Conservation (phyloP, 2,113 vertebrate species). For the Halichoerus grypus region DNA sequence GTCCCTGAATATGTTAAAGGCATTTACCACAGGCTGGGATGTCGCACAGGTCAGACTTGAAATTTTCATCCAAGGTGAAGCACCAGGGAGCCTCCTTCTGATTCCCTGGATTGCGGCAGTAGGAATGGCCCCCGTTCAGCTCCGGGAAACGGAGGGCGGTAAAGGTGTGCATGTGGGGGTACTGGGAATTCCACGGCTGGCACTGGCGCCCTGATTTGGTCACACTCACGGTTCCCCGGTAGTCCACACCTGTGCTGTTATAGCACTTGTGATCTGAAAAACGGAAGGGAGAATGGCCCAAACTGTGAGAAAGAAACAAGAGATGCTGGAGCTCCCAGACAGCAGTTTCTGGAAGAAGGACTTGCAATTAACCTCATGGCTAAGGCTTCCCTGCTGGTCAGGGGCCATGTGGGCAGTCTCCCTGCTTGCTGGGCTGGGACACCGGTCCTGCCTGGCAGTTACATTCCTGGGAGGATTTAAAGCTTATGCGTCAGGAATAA, state of each 20-base stretch:
- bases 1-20: accelerated
- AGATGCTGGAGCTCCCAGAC: neutral
- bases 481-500: slow-evolving; percentile 76
- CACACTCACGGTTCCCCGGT: slow-evolving; percentile 95
- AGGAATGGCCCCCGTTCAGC: slow-evolving; percentile 98
- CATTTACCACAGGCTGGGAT: slow-evolving; percentile 95
- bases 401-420: neutral
- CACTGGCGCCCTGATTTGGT: slow-evolving; percentile 97
- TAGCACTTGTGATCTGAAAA: slow-evolving; percentile 96
- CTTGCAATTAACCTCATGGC: neutral
- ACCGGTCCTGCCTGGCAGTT: slow-evolving; percentile 54
- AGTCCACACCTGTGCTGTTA: slow-evolving; percentile 95
- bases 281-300: neutral
- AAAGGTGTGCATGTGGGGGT: slow-evolving; percentile 97
- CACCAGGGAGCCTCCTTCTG: slow-evolving; percentile 98
- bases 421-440: slow-evolving; percentile 39
- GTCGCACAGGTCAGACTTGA: slow-evolving; percentile 96
- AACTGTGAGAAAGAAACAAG: neutral
- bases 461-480: slow-evolving; percentile 83
- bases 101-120: slow-evolving; percentile 98
- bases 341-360: neutral
- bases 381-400: neutral
- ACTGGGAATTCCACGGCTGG: slow-evolving; percentile 99
- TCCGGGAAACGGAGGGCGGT: slow-evolving; percentile 94
- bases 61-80: slow-evolving; percentile 97